These are phyloP conservation scores for Dendrocopos noguchii DNA, from an alignment of 2,113 vertebrate genomes.

Conservation along the genomic window DNA sequence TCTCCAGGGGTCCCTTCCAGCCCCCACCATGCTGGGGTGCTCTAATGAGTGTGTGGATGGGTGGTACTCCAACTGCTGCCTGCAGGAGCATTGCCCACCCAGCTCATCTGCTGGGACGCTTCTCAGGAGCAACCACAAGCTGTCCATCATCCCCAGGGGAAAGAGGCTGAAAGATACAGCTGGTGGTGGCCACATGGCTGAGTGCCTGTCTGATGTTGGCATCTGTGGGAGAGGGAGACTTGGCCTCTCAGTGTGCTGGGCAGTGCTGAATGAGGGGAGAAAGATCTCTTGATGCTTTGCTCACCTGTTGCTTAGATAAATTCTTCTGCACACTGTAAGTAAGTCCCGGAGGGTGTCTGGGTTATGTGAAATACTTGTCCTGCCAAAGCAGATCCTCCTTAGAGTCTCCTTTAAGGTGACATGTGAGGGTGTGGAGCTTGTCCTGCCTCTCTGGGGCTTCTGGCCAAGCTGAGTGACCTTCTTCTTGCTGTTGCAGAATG, in stretches of 20 bases:
- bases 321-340: accelerated
- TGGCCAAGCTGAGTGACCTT: neutral
- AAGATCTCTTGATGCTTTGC: neutral
- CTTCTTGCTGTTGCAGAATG: conserved; percentile 84
- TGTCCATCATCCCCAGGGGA: neutral
- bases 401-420: neutral
- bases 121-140: neutral
- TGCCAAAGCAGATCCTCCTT: neutral
- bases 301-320: neutral
- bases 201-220: neutral
- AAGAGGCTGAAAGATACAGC: neutral
- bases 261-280: neutral
- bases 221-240: neutral
- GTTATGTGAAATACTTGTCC: accelerated
- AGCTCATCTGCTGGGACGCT: neutral
- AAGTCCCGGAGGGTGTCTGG: neutral
- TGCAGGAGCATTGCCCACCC: neutral
- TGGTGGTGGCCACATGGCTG: neutral
- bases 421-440: neutral
- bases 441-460: neutral
- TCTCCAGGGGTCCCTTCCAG: no score
- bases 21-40: no score
- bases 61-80: neutral
- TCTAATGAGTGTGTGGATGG: neutral
- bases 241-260: neutral